Evolutionary conservation across 2,888 invertebrate genomes (phyloP), one percentile per base, ranked within the genome.

Genomic region (Parelbella ahira): DNA sequence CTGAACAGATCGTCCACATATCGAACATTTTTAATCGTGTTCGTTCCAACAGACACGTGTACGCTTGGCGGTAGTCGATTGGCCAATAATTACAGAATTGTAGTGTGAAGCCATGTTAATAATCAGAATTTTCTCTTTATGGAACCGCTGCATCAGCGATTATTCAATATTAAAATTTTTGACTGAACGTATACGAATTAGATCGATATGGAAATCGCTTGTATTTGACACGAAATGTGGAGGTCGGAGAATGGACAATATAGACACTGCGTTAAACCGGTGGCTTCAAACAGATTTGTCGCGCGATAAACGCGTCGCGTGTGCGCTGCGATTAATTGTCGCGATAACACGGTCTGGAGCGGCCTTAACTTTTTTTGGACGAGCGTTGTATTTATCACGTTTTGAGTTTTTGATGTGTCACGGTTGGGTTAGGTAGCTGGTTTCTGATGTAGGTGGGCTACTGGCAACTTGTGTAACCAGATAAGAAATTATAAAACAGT

Each of bases 311-410:
- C 52, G 56, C 58, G 58, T 53, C 50, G 52, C 53, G 45, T 50
- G 51, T 55, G 56, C 32, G 39, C 50, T 53, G 56, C 61, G 75
- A 80, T 80, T 62, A 79, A 78, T 76, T 60, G 78, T 49, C 56
- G 63, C 62, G 79, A 80, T 80, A 78, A 37, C 51, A 51, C 51
- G 50, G 60, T 58, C 58, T 57, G 55, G 46, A 48, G 38, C 37
- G 50, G 46, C 47, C 56, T 50, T 62, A 51, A 56, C 13, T 55
- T 47, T 51, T 49, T 47, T 54, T 49, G 39, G 39, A 32, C 24
- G 9, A 7, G 5, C 19, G 30, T 27, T 27, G 12, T 32, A 24
- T 32, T 39, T 39, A 36, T 32, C 32, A 20, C 24, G 29, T 25
- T 5, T 27, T 51, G 9, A 44, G 34, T n/a, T 41, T 52, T 34